Evolutionary conservation across 1,140 invertebrate species (phyloP).

Genomic region (Antheraea mylitta): DNA sequence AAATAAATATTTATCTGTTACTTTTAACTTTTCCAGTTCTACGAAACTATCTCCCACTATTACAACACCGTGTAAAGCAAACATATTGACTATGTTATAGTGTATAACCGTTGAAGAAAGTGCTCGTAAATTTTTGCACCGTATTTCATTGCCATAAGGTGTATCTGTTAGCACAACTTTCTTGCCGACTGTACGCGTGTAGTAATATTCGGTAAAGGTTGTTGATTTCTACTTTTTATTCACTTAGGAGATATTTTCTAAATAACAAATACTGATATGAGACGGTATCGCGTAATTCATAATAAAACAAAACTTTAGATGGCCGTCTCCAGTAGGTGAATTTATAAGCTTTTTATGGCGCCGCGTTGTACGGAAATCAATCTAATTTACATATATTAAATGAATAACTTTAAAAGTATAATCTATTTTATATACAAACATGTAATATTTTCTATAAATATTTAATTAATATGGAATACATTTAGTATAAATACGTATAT

Average conservation of each 20-base stretch:
- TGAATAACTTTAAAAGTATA: too few relatives aligned
- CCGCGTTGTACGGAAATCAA: too few relatives aligned
- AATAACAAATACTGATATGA: too few relatives aligned
- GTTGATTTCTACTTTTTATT: neutral
- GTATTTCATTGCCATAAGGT: neutral
- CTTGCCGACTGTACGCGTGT: neutral
- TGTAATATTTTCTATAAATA: too few relatives aligned
- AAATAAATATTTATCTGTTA: slow-evolving; percentile 19
- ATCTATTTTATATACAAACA: too few relatives aligned
- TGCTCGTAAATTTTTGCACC: neutral
- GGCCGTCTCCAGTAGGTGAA: too few relatives aligned
- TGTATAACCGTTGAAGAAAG: neutral
- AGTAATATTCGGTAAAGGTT: neutral
- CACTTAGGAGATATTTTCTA: neutral
- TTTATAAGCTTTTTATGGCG: too few relatives aligned
- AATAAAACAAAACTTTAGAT: too few relatives aligned
- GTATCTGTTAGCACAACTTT: neutral
- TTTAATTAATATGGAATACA: too few relatives aligned
- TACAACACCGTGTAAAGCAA: slow-evolving; percentile 5
- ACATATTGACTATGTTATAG: slow-evolving; percentile 1
- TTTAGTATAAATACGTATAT: too few relatives aligned
- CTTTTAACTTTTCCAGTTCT: slow-evolving; percentile 6
- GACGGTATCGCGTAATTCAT: too few relatives aligned
- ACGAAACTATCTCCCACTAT: slow-evolving; percentile 10
- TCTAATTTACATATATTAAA: too few relatives aligned